These are phyloP conservation scores for Neopelma chrysocephalum DNA, from an alignment of 2,797 vertebrate species.

Conservation along the genomic window DNA sequence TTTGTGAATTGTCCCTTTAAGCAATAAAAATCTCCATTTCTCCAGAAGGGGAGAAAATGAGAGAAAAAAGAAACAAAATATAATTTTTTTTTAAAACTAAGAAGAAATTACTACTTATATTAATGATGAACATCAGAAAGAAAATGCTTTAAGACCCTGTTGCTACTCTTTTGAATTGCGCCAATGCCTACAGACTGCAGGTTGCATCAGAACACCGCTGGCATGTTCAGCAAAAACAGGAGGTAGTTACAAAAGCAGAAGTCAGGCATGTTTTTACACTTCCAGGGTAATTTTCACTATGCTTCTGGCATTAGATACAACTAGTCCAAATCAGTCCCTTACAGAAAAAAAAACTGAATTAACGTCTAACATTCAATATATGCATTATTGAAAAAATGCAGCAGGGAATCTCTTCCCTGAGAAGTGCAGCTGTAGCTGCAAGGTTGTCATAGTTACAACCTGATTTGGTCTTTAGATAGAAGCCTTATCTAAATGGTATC, in stretches of 20 bases:
- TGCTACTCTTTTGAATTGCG: not conserved
- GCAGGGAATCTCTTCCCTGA: not conserved
- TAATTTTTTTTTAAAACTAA: not conserved
- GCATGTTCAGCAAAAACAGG: not conserved
- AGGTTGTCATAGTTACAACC: slow-evolving; percentile 35
- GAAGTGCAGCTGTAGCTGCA: not conserved
- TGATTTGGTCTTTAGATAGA: not conserved
- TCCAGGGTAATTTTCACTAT: not conserved
- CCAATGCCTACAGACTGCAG: not conserved
- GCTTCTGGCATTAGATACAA: not conserved
- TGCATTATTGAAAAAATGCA: not conserved
- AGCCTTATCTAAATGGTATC: not conserved
- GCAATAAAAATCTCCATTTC: not conserved
- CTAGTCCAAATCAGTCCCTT: not conserved
- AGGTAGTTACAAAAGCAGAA: not conserved
- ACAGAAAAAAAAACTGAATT: not conserved
- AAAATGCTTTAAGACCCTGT: not conserved
- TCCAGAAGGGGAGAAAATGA: not conserved
- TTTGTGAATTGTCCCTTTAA: not conserved
- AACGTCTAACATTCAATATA: not conserved
- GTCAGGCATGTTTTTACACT: not conserved
- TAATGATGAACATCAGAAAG: not conserved
- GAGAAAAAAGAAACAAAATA: not conserved
- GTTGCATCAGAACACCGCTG: not conserved
- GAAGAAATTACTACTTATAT: not conserved